Base-by-base conservation (phyloP, 2,888 invertebrate species). In the Drosophila paramelanica region DNA sequence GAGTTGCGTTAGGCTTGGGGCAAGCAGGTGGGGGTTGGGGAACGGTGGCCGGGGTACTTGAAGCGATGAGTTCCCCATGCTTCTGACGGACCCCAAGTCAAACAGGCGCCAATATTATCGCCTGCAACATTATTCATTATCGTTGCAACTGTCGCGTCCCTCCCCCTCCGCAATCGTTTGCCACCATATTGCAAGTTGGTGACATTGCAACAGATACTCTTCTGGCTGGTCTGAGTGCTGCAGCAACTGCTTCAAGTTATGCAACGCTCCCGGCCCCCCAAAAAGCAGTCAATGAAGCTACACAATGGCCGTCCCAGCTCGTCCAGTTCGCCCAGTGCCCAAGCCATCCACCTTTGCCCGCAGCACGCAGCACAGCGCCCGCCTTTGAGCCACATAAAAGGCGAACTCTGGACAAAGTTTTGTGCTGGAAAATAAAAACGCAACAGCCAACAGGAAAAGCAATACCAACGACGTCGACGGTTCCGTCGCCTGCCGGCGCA, bases 61-160 rank as follows among this genome's bases (percentile, higher is more conserved):
- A 42, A 31, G 51, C 38, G 64, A 42, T 27, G 33, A 17, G 42
- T n/a, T 49, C 59, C 59, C 36, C 57, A 46, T 66, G 67, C 67
- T 64, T 58, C 71, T 78, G 78, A 73, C 57, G 36, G 68, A 55
- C 69, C 59, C 59, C 49, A 59, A 57, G 61, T 55, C 67, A 75
- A 64, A 70, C 66, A 75, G 86, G 77, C 72, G 78, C 73, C 78
- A 78, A 83, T 87, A 87, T 84, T 83, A 83, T 84, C 81, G 73
- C 76, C 73, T 56, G 71, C 73, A 81, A 73, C 83, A 84, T 84
- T 84, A 83, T 83, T 83, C 83, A 83, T 83, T 83, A 83, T 83
- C 84, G 79, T 56, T 49, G 56, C 50, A 25, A 31, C 23, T 36
- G 13, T 36, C 36, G 36, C 56, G 31, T 20, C 41, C 33, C 27